Percentiles rank a stretch among this genome's conserved stretches.
Conservation (phyloP, 2,113 vertebrate genomes). For the Bambusicola thoracicus region DNA sequence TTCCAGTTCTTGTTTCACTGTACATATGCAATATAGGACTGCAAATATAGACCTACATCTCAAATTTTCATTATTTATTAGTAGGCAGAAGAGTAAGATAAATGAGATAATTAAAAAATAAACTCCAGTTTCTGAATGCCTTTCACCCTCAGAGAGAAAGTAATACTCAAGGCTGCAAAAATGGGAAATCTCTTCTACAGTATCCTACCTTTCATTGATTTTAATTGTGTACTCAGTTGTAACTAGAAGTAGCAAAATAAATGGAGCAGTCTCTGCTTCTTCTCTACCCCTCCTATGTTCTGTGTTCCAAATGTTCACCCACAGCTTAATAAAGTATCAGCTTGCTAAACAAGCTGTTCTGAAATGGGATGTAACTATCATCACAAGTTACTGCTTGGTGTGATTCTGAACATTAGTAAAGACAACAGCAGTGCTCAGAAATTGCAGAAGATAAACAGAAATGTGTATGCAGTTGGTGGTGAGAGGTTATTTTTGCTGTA, state of each 20-base stretch:
- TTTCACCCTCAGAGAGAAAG: neutral
- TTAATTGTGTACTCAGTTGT: neutral
- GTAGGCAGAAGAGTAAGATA: neutral
- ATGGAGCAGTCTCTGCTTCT: neutral
- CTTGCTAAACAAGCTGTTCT: neutral
- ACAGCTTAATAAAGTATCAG: neutral
- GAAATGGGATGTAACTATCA: neutral
- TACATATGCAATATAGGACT: neutral
- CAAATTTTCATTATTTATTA: neutral
- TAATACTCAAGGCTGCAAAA: neutral
- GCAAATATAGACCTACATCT: neutral
- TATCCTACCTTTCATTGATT: neutral
- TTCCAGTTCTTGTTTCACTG: neutral
- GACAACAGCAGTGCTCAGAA: neutral
- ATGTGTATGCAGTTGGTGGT: neutral
- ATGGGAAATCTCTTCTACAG: neutral
- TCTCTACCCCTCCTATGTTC: neutral
- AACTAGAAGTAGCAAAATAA: neutral
- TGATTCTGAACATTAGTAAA: neutral
- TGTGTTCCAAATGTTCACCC: neutral
- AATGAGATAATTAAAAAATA: neutral
- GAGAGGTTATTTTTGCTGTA: neutral
- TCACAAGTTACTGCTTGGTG: neutral
- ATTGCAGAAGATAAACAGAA: neutral
- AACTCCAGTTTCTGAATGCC: neutral